Conservation (phyloP, 2,797 vertebrate species). For the Protonibea diacanthus region DNA sequence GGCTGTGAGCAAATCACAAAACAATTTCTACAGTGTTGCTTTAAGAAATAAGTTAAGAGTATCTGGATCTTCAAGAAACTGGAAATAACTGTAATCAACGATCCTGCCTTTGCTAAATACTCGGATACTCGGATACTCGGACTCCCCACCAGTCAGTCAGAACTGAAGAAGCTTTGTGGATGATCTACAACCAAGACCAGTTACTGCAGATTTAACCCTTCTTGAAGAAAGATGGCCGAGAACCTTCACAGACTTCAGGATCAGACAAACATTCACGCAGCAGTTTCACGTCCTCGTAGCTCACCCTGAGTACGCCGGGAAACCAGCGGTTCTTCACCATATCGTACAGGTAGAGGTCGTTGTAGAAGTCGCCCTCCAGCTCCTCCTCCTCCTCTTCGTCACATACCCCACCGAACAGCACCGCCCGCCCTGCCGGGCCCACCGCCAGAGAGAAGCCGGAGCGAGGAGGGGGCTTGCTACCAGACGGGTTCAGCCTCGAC, state of each 20-base stretch:
- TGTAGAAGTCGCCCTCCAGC: conserved; percentile 94
- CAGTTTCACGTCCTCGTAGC: neutral
- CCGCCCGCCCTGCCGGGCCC: conserved; percentile 85
- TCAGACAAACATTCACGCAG: neutral
- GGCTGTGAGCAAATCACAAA: no score
- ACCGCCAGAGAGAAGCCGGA: conserved; percentile 90
- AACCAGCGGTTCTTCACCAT: conserved; percentile 92
- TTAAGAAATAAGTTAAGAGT: no score
- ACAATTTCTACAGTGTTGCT: no score
- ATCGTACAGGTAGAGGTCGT: conserved; percentile 92
- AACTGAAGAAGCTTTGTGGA: no score
- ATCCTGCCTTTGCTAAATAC: no score
- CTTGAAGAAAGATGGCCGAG: no score
- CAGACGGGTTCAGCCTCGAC: conserved; percentile 89
- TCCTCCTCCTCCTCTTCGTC: conserved; percentile 96
- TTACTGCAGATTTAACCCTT: no score
- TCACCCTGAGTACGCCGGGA: conserved; percentile 89
- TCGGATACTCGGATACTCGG: no score
- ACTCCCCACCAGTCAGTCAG: no score
- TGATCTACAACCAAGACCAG: no score
- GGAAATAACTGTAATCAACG: no score
- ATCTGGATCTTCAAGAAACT: no score
- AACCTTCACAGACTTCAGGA: neutral
- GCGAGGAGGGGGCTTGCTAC: conserved; percentile 90
- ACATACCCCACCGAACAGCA: conserved; percentile 95